Base-by-base conservation (phyloP, 2,797 vertebrate species). In the Poeciliopsis turneri region DNA sequence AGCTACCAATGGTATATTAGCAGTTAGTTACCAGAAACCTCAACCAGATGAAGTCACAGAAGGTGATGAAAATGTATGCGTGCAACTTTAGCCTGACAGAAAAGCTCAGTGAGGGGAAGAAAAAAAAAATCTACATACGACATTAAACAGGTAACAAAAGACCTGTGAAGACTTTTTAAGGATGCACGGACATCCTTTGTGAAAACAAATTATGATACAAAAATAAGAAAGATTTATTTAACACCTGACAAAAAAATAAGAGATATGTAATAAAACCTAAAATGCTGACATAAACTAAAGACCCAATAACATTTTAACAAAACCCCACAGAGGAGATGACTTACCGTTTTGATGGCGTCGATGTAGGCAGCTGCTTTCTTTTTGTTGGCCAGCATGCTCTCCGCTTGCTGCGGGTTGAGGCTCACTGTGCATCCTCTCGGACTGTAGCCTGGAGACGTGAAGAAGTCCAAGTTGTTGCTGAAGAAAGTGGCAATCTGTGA, bases 401-500 rank as follows among this genome's bases (percentile, higher is more conserved):
- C 96, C 1, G 97, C 96, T 55, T 98, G 97, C 57, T 96, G 85
- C 1, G 98, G 98, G 87, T 96, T 97, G 72, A 97, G 95, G 75
- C 96, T 93, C 43, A 95, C 94, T 18, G 90, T 81, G 18, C 95
- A 94, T 55, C 95, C 95, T 93, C 94, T 96, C 0, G 96, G 96
- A 80, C 97, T 95, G 23, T 97, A 99, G 91, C 96, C 98, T 57
- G 97, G 25, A 0, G 97, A 86, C 10, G 95, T 95, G 89, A 99
- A 99, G 88, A 96, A 97, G 90, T 99, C 97, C 92, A 98, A 91
- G 81, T 98, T 99, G 96, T 98, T 99, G 93, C 95, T 97, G 89
- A 99, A 99, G 95, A 99, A 99, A 0, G 98, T 98, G 43, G 98
- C 96, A 57, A 99, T 96, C 98, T 99, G 96, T 36, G 90, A 66